These are phyloP conservation scores for Orchesella cincta DNA, from an alignment of 1,140 invertebrate genomes.

Conservation along the genomic window DNA sequence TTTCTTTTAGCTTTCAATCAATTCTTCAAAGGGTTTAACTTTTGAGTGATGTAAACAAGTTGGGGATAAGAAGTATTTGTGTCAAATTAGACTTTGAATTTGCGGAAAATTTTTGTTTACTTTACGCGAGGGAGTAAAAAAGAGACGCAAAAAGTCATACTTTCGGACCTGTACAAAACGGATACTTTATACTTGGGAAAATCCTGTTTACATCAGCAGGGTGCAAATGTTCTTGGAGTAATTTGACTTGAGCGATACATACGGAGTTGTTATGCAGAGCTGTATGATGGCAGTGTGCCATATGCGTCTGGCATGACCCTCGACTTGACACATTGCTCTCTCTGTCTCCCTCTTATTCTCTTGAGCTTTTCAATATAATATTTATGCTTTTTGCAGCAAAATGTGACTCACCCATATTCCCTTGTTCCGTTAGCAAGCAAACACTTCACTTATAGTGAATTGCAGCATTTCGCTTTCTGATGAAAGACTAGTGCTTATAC, in stretches of 20 bases:
- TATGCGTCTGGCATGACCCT: slow-evolving; percentile 16
- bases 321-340: slow-evolving; percentile 17
- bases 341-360: neutral
- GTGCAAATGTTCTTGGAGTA: neutral
- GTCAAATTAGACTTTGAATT: too few species aligned
- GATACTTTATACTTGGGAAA: neutral
- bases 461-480: too few species aligned
- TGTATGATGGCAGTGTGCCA: slow-evolving; percentile 12
- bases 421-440: neutral
- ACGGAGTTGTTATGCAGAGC: neutral
- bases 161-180: neutral
- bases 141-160: neutral
- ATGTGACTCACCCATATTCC: neutral
- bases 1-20: too few species aligned
- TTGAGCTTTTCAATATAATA: neutral
- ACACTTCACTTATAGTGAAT: too few species aligned
- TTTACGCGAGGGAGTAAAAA: too few species aligned
- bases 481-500: too few species aligned
- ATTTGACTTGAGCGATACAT: neutral
- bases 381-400: neutral
- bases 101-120: neutral
- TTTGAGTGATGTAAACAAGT: too few species aligned
- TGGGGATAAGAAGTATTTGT: too few species aligned
- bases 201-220: slow-evolving; percentile 20
- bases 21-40: too few species aligned